These are phyloP conservation scores for Drosophila ananassae DNA, from an alignment of 1,140 invertebrate species.

Conservation along the genomic window DNA sequence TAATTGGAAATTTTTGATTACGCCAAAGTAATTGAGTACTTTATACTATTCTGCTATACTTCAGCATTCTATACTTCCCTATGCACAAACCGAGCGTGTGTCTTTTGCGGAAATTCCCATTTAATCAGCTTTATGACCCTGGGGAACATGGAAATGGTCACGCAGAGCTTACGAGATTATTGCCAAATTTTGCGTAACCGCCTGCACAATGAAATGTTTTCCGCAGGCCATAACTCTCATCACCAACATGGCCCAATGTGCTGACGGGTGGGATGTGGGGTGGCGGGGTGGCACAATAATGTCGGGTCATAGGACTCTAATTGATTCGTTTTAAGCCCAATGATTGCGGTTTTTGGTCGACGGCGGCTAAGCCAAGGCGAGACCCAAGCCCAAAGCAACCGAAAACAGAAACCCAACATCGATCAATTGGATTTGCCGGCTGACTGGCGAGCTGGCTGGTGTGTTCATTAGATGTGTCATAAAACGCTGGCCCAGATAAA, in stretches of 20 bases:
- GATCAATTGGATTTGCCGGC: conserved; percentile 22
- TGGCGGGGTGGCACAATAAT: conserved; percentile 1
- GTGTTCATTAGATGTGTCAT: conserved; percentile 60
- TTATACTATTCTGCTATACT: neutral
- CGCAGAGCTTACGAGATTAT: conserved; percentile 21
- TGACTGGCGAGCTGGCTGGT: neutral
- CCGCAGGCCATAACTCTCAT: conserved; percentile 32
- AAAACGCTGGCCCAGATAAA: conserved; percentile 20
- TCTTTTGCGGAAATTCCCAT: conserved; percentile 5
- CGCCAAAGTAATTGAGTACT: neutral
- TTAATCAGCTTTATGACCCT: conserved; percentile 35
- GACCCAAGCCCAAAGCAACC: conserved; percentile 6
- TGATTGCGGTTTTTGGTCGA: conserved; percentile 57
- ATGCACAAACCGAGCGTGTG: neutral
- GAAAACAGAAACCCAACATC: conserved; percentile 23
- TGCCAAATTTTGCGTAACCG: conserved; percentile 36
- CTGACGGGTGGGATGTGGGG: neutral
- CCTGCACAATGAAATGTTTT: conserved; percentile 33
- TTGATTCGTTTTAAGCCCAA: conserved; percentile 59
- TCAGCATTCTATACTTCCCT: neutral
- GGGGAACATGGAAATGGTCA: conserved; percentile 27
- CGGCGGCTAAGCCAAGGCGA: conserved; percentile 1
- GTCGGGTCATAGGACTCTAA: conserved; percentile 33
- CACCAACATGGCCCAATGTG: neutral
- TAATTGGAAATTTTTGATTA: neutral